phyloP scores from a whole-genome alignment of 1,140 invertebrate genomes.

The Homalodisca vitripennis region DNA sequence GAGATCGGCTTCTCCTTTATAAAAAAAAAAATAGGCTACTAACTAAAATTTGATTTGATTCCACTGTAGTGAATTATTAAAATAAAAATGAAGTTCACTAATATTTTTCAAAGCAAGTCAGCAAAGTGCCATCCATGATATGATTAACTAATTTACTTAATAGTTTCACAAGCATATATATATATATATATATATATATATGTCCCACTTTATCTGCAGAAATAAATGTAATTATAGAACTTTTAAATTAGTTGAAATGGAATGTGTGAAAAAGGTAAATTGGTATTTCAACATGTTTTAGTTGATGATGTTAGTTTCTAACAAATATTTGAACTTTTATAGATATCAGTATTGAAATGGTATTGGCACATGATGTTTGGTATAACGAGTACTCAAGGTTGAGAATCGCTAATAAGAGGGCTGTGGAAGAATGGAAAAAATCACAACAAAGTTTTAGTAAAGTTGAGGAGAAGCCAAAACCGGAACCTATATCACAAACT shows the following conservation, averaged over 20 bases:
- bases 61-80: too few species aligned
- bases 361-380: background rate
- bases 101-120: too few species aligned
- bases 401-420: background rate
- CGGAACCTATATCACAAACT: background rate
- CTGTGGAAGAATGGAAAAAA: slow-evolving; percentile 13
- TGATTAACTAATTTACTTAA: too few species aligned
- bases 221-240: background rate
- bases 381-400: slow-evolving; percentile 8
- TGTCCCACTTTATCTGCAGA: background rate
- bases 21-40: too few species aligned
- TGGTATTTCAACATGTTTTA: background rate
- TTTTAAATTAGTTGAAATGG: background rate
- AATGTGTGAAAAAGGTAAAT: background rate
- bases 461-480: background rate
- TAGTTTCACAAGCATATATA: background rate
- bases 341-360: slow-evolving; percentile 9
- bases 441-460: background rate
- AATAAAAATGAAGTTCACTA: too few species aligned
- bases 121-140: too few species aligned
- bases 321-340: background rate
- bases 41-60: too few species aligned
- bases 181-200: background rate
- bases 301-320: background rate
- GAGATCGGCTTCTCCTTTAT: too few species aligned